Evolutionary conservation across 1,140 invertebrate species (phyloP), one percentile per base, ranked within the genome.

Genomic region (Leptopilina clavipes): DNA sequence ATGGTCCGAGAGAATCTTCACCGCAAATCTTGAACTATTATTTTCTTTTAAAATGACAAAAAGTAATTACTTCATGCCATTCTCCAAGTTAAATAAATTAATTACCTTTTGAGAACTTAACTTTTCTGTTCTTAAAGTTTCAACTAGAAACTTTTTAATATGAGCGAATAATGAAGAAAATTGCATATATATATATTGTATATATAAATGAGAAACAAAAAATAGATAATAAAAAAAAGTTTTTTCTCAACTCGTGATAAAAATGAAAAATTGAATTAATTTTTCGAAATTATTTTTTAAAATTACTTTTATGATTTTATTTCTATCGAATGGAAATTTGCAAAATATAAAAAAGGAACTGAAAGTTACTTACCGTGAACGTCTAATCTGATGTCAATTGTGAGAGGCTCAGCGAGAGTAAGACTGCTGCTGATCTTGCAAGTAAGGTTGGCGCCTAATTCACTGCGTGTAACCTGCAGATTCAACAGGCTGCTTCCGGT

Each of bases 401-500:
- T 92, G 56, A 95, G 92, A n/a, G 94, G 93, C 71, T 92, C 89
- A 25, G 93, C 91, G 37, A 97, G 91, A 1, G 95, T 95, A 19
- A 93, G 92, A 78, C 94, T 96, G 75, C 93, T 93, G 76, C 93
- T 93, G 8, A 95, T 94, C 83, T 93, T 93, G 89, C 97, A 98
- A 84, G 94, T 94, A 83, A 96, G 94, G 75, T 93, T 93, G 11
- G 94, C 93, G 1, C 92, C 93, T 77, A 97, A 89, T 91, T 97
- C 96, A 44, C 93, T 93, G 40, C 96, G 92, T 19, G 94, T 93
- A 71, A 97, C 91, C 56, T 92, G 93, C 81, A 97, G 88, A 72
- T 92, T 91, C 79, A 95, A 86, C 79, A 91, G 91, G 74, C 93
- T 94, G 44, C 91, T 92, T 70, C 92, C 93, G 6, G 91, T 92